Base-by-base conservation (phyloP, 2,113 vertebrate genomes). In the Micromys minutus region DNA sequence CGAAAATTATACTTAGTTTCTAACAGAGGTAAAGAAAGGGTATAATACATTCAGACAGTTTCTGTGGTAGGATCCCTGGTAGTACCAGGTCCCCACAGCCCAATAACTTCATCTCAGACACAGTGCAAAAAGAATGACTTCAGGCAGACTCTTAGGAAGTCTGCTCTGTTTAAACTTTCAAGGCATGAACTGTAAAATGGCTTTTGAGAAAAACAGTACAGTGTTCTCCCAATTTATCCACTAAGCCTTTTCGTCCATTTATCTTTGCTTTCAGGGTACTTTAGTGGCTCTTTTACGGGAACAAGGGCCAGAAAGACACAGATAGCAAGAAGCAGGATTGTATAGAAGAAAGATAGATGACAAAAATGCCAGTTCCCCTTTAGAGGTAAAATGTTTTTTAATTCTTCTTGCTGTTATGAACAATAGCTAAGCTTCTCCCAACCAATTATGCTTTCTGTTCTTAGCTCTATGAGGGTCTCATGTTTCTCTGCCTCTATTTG, bases 241-340 rank as follows among this genome's bases (percentile, higher is more conserved):
- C 94, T 96, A 97, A 97, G 96, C 97, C 96, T 96, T 97, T 95
- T 97, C 95, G 96, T 98, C 98, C 97, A 96, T 98, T 97, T 97
- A 96, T 98, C 76, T 97, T 94, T 98, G 97, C 97, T 90, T 98
- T 98, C 90, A 94, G 81, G 96, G 97, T 98, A 96, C 97, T 97
- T 95, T 97, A 98, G 98, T 96, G 97, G 94, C 96, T 98, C 96
- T 98, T 98, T 98, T 96, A 39, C 91, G 98, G 96, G 95, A 98
- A 96, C 89, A 71, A 57, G 50, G 29, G 13, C 2, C 2, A 92
- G 94, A 92, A 97, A 97, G 95, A 92, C n/a, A 94, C 90, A 90
- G 93, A 92, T 94, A 95, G 91, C 86, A 95, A 24, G 42, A 74
- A 90, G 10, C 11, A 87, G 26, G 26, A 39, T 4, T 91, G 91